A percentile compares a stretch with the other conserved stretches of the same genome.
These are phyloP conservation scores for Nebria salina DNA, from an alignment of 2,888 invertebrate genomes.

Conservation along the genomic window DNA sequence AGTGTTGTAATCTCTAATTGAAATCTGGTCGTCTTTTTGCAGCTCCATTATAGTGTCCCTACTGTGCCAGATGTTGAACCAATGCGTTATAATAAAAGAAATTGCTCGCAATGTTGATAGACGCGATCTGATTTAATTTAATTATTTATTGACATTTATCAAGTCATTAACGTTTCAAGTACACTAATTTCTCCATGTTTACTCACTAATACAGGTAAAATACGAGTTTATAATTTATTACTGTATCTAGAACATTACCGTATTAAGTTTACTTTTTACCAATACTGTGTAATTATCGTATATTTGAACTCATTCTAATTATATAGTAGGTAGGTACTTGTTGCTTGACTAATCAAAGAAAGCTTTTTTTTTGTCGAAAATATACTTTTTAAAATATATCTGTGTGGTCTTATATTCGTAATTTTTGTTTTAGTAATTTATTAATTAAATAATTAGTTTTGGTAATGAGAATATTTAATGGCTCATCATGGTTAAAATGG, in stretches of 20 bases:
- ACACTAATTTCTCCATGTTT: not conserved
- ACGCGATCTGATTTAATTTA: conserved; percentile 9
- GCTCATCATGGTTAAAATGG: too few species aligned
- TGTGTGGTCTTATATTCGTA: too few species aligned
- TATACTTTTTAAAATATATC: too few species aligned
- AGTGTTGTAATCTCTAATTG: conserved; percentile 46
- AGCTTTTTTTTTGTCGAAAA: too few species aligned
- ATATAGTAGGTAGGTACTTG: not conserved
- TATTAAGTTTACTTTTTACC: not conserved
- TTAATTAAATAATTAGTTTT: too few species aligned
- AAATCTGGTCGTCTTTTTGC: conserved; percentile 45
- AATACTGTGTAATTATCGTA: not conserved
- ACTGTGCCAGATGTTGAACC: conserved; percentile 34
- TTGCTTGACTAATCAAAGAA: too few species aligned
- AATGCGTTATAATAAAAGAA: conserved; percentile 23
- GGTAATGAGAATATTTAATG: too few species aligned
- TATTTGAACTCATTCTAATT: not conserved
- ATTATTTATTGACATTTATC: conserved; percentile 14
- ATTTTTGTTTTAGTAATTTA: too few species aligned
- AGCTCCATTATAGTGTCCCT: conserved; percentile 34
- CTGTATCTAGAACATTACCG: not conserved
- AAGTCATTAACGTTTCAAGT: not conserved
- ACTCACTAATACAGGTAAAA: not conserved
- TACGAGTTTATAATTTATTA: not conserved
- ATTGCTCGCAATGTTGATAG: conserved; percentile 26